Percentiles rank a stretch among this genome's conserved stretches.
Evolutionary conservation across 2,113 vertebrate genomes (phyloP).

Genomic region (Paramisgurnus dabryanus): DNA sequence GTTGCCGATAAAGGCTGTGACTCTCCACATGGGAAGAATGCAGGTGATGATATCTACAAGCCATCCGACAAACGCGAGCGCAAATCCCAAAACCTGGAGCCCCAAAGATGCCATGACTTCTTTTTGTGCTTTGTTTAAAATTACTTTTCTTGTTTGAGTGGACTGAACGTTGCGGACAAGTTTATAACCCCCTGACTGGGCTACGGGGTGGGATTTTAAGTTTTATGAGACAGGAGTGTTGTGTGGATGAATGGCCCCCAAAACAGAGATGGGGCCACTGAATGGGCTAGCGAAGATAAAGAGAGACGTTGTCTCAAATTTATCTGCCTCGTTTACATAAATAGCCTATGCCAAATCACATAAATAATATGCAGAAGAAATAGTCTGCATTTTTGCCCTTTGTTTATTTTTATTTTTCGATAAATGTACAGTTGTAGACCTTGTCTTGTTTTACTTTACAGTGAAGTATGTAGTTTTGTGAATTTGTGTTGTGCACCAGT

Average conservation of each 20-base stretch:
- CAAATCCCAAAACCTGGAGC: slow-evolving; percentile 82
- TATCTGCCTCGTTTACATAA: too few species aligned
- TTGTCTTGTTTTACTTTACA: too few species aligned
- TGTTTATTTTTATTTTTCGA: too few species aligned
- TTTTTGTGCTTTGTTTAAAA: neutral
- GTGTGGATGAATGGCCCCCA: neutral
- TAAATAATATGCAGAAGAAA: too few species aligned
- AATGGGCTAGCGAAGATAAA: neutral
- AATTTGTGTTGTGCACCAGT: too few species aligned
- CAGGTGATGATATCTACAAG: slow-evolving; percentile 83
- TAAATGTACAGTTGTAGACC: too few species aligned
- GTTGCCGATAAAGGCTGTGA: slow-evolving; percentile 87
- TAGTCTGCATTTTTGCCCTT: too few species aligned
- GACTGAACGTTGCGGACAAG: neutral
- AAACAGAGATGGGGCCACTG: neutral
- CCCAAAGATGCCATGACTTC: slow-evolving; percentile 79
- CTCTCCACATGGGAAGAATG: slow-evolving; percentile 86
- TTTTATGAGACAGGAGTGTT: neutral
- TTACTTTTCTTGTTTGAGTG: neutral
- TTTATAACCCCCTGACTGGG: slow-evolving; percentile 28
- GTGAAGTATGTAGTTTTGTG: too few species aligned
- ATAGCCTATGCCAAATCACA: too few species aligned
- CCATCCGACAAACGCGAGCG: slow-evolving; percentile 83
- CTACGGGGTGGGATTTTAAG: slow-evolving; percentile 61
- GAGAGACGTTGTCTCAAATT: too few species aligned